Evolutionary conservation across 30 jellyfish, hydroid and myxozoan species (phyloP).

Genomic region (Phacellophora camtschatica): DNA sequence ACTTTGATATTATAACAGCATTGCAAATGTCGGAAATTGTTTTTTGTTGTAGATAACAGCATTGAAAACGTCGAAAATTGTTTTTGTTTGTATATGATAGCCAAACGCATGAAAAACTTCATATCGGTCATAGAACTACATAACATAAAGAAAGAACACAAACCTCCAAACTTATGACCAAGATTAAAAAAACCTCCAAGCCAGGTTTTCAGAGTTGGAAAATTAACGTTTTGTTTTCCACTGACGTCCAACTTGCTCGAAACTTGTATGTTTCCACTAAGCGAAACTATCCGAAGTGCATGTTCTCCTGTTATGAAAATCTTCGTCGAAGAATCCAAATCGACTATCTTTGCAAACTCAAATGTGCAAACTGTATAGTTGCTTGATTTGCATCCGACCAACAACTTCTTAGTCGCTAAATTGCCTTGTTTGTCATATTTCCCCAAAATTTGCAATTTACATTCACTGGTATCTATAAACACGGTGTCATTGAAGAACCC

Average conservation of each 20-base stretch:
- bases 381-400: slow-evolving; percentile 5
- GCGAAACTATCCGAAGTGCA: slow-evolving; percentile 24
- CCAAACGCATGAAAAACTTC: no score
- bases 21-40: no score
- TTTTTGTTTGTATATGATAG: no score
- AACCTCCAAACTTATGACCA: neutral
- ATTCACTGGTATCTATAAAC: no score
- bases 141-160: neutral
- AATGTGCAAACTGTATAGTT: neutral
- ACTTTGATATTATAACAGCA: no score
- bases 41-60: no score
- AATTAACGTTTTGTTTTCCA: neutral
- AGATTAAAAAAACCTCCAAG: slow-evolving; percentile 54
- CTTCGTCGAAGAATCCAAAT: neutral
- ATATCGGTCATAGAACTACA: no score
- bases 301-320: slow-evolving; percentile 2
- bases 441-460: no score
- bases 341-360: neutral
- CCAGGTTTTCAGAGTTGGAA: neutral
- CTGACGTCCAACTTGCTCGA: slow-evolving; percentile 1
- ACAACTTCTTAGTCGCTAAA: neutral
- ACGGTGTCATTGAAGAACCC: no score
- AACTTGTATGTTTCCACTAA: slow-evolving; percentile 17
- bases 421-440: no score
- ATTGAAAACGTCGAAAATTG: no score